These are phyloP conservation scores for Tolmerus cingulatus DNA, from an alignment of 2,888 invertebrate species.

Conservation along the genomic window DNA sequence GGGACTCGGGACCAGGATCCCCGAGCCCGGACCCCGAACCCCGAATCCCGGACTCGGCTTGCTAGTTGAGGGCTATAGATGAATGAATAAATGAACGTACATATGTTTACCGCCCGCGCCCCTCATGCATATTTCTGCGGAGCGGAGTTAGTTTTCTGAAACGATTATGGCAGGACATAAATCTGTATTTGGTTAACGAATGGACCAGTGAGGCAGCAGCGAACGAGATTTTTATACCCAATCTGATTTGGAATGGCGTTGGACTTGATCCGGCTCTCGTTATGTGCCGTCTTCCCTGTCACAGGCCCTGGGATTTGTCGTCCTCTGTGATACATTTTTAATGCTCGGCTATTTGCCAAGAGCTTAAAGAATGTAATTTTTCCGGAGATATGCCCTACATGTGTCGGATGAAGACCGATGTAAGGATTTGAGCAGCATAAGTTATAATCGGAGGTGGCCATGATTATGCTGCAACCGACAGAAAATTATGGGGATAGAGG, in stretches of 20 bases:
- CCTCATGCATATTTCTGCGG: conserved; percentile 4
- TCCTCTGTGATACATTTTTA: conserved; percentile 38
- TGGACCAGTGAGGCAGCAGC: conserved; percentile 37
- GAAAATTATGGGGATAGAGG: background rate
- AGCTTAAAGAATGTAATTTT: conserved; percentile 40
- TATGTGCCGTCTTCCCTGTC: conserved; percentile 16
- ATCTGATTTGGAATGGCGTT: conserved; percentile 23
- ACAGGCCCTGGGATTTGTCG: conserved; percentile 4
- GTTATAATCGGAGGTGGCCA: conserved; percentile 8
- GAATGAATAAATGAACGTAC: conserved; percentile 38
- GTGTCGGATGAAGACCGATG: background rate
- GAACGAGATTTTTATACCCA: conserved; percentile 43
- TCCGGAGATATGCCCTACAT: background rate
- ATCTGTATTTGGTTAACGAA: conserved; percentile 45
- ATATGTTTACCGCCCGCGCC: conserved; percentile 26
- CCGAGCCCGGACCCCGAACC: too few relatives aligned
- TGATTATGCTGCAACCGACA: background rate
- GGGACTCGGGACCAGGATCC: background rate
- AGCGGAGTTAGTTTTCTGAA: conserved; percentile 43
- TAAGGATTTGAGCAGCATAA: conserved; percentile 11
- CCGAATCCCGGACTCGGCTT: background rate
- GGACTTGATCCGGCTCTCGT: conserved; percentile 28
- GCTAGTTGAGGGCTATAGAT: conserved; percentile 28
- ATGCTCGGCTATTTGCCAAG: conserved; percentile 39
- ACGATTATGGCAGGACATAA: conserved; percentile 45